Conservation (phyloP, 2,113 vertebrate genomes). For the Grammomys dolichurus region DNA sequence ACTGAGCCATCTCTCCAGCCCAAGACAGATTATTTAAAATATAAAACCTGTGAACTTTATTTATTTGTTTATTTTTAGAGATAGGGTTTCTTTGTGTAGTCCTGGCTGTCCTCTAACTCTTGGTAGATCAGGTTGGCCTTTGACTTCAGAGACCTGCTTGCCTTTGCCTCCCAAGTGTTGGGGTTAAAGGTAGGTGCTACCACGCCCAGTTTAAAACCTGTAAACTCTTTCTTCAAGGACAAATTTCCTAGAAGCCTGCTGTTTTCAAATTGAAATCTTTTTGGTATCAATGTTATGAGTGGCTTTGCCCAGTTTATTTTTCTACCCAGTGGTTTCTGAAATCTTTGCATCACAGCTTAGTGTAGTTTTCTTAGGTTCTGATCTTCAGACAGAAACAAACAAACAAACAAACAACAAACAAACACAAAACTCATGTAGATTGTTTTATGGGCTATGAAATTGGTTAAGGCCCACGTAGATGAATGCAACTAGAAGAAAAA, state of each 20-base stretch:
- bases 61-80: not conserved
- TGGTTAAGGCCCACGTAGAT: not conserved
- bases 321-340: not conserved
- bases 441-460: not conserved
- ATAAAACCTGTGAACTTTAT: not conserved
- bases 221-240: not conserved
- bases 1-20: not conserved
- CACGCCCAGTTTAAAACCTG: not conserved
- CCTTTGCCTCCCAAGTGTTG: not conserved
- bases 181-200: not conserved
- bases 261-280: slow-evolving; percentile 8
- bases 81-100: not conserved
- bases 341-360: not conserved
- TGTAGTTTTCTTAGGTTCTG: not conserved
- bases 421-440: not conserved
- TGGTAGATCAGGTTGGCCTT: not conserved
- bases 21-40: slow-evolving; percentile 1
- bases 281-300: not conserved
- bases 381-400: not conserved
- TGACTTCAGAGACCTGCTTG: not conserved
- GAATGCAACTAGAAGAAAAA: slow-evolving; percentile 32
- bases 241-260: not conserved
- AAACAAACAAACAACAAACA: too few species aligned
- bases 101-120: not conserved
- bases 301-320: not conserved